Conservation (phyloP, 1,140 invertebrate genomes). For the Achroia grisella region DNA sequence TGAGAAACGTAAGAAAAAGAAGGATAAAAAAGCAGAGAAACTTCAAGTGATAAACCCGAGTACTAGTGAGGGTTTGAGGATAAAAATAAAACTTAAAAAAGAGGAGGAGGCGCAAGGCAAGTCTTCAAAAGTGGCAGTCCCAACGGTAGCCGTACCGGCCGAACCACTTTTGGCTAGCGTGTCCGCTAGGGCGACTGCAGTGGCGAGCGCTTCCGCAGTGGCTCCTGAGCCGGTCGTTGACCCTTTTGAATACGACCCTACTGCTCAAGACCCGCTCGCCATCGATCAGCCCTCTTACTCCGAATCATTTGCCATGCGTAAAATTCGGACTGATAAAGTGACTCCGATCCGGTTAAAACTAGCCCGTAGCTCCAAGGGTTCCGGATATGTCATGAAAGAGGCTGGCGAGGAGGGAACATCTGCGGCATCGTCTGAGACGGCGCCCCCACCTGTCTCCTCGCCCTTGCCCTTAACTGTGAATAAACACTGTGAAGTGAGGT, state of each 20-base stretch:
- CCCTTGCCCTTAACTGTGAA: conserved; percentile 76
- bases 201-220: conserved; percentile 32
- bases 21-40: conserved; percentile 76
- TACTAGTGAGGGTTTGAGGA: conserved; percentile 76
- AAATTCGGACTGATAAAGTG: conserved; percentile 78
- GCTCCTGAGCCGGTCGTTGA: conserved; percentile 58
- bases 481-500: conserved; percentile 90
- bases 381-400: conserved; percentile 77
- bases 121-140: conserved; percentile 21
- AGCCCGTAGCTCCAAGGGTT: conserved; percentile 83
- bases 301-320: conserved; percentile 63
- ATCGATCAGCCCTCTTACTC: conserved; percentile 63
- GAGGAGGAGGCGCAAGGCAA: conserved; percentile 30
- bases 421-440: conserved; percentile 28
- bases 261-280: conserved; percentile 57
- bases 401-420: conserved; percentile 16
- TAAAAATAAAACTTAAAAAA: conserved; percentile 61
- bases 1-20: conserved; percentile 79
- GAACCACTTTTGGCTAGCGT: not conserved
- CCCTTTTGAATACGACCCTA: conserved; percentile 66
- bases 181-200: conserved; percentile 13
- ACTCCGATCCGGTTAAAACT: conserved; percentile 89
- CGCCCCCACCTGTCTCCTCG: conserved; percentile 30
- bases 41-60: conserved; percentile 75
- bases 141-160: conserved; percentile 17